Evolutionary conservation across 2,888 invertebrate genomes (phyloP).

Genomic region (Mactromeris polynyma): DNA sequence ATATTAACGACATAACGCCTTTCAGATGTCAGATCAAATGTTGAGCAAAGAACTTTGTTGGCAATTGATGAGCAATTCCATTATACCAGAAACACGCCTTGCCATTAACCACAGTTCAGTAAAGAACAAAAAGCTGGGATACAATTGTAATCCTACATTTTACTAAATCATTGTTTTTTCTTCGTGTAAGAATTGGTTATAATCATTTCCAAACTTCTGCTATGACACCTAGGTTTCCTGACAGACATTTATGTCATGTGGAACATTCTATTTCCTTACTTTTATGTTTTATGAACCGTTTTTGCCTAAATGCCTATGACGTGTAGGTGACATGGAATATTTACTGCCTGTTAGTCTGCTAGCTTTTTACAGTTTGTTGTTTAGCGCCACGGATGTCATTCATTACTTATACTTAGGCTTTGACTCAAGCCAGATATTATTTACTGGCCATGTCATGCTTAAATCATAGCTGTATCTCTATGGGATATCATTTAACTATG

Average conservation of each 20-base stretch:
- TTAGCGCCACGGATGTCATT: neutral
- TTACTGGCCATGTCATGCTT: constrained; percentile 16
- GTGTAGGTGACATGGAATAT: neutral
- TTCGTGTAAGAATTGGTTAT: neutral
- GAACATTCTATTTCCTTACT: neutral
- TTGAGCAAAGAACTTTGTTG: too few species aligned
- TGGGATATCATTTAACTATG: neutral
- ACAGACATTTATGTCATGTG: neutral
- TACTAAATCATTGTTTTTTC: neutral
- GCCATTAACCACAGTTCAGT: neutral
- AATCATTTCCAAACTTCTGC: neutral
- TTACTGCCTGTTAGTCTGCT: neutral
- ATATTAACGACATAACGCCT: too few species aligned
- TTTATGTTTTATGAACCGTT: neutral
- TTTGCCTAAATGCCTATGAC: constrained; percentile 1
- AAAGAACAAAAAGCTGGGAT: constrained; percentile 1
- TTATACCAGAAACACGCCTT: neutral
- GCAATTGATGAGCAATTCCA: neutral
- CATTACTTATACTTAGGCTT: neutral
- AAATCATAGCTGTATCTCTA: neutral
- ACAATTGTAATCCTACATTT: too few species aligned
- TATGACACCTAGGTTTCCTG: neutral
- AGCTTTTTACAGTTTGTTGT: neutral
- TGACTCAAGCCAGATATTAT: neutral
- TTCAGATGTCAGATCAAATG: too few species aligned